Evolutionary conservation across 2,888 invertebrate genomes (phyloP), one percentile per base, ranked within the genome.

Genomic region (Macropis europaea): DNA sequence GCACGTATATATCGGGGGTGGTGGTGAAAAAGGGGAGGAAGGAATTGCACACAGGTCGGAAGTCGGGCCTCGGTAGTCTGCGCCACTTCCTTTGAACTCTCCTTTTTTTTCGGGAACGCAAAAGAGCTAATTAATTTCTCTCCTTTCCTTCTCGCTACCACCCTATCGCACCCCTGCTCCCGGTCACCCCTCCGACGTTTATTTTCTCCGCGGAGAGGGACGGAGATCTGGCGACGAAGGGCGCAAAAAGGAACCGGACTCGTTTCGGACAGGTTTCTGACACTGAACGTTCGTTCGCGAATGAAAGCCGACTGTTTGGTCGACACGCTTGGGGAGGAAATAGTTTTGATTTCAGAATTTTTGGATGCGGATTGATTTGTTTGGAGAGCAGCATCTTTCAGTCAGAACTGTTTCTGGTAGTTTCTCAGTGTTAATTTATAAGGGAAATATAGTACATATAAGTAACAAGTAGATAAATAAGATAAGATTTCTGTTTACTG

Each of bases 1-100:
- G 57, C 71, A 50, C 66, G 54, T 43, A 61, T 64, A 56, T 45
- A 69, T 54, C 54, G 68, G 42, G 42, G 43, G 56, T 26, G 42
- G 3, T 54, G 38, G 13, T n/a, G 47, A 32, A 26, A 60, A 36
- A 36, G 52, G 59, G 63, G 47, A 62, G 67, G 57, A 57, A 54
- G 57, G 69, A 69, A 73, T 77, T 80, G 71, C 70, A 69, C 64
- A 74, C 69, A 73, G 63, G 73, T 75, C 75, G 82, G 79, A 81
- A 81, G 75, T 81, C 77, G 68, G 70, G 66, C 61, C 75, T 71
- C 69, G 73, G 73, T 76, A 76, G 81, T 73, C 77, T 72, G 78
- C 81, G 80, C 78, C 83, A 86, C 87, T 88, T 86, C 84, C 88
- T 88, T 88, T 88, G 87, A 88, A 85, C 87, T 84, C 82, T 76